Evolutionary conservation across 2,888 invertebrate species (phyloP).

Genomic region (Trypoxylon attenuatum): DNA sequence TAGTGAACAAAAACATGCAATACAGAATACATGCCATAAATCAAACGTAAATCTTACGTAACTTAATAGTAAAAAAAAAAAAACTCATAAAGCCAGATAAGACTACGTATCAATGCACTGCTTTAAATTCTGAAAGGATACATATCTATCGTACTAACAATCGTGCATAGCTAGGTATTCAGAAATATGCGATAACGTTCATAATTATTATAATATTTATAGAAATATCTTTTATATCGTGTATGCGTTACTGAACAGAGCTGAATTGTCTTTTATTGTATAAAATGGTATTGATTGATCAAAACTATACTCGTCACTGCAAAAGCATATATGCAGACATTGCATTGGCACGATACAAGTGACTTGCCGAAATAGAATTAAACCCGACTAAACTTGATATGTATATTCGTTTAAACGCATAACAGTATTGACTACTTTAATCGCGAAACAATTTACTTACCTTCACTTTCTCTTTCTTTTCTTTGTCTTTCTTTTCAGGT

Average conservation of each 20-base stretch:
- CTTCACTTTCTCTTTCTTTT: slow-evolving; percentile 76
- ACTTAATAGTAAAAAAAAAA: slow-evolving; percentile 15
- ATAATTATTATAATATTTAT: not conserved
- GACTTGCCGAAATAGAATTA: not conserved
- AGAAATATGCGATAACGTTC: not conserved
- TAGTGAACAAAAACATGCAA: slow-evolving; percentile 75
- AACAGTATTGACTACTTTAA: not conserved
- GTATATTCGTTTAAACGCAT: not conserved
- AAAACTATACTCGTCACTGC: no score
- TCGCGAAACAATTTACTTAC: slow-evolving; percentile 62
- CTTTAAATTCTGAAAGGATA: slow-evolving; percentile 5
- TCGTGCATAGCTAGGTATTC: slow-evolving; percentile 30
- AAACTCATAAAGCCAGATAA: slow-evolving; percentile 20
- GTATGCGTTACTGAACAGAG: no score
- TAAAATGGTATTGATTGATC: no score
- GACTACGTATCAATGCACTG: slow-evolving; percentile 21
- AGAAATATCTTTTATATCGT: not conserved
- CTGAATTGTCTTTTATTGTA: no score
- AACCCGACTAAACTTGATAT: slow-evolving; percentile 4
- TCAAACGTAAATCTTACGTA: slow-evolving; percentile 12
- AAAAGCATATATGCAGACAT: no score
- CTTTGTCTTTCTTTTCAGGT: slow-evolving; percentile 71
- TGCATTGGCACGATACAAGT: no score
- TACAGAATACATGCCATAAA: slow-evolving; percentile 54
- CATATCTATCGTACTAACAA: slow-evolving; percentile 12